Evolutionary conservation across 2,113 vertebrate genomes (phyloP).

Genomic region (Electrona antarctica): DNA sequence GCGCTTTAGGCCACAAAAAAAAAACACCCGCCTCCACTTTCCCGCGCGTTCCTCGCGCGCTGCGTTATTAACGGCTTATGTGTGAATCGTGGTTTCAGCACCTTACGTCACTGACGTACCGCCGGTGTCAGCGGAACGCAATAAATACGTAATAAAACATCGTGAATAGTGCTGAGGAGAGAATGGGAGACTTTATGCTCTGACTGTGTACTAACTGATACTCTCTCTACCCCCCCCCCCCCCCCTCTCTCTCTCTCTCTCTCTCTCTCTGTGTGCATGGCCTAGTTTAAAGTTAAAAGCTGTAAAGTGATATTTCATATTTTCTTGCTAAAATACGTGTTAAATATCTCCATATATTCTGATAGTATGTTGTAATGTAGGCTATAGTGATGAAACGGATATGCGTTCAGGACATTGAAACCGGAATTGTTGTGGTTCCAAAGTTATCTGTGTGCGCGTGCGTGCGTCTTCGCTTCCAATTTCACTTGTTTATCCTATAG

Average conservation of each 20-base stretch:
- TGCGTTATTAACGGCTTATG: conserved; percentile 40
- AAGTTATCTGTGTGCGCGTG: not conserved
- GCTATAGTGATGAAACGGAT: too few species aligned
- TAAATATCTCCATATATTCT: too few species aligned
- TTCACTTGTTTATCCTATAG: too few species aligned
- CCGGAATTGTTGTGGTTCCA: too few species aligned
- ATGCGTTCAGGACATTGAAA: too few species aligned
- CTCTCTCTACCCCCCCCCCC: too few species aligned
- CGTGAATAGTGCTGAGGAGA: conserved; percentile 32
- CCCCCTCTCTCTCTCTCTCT: not conserved
- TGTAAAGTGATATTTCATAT: too few species aligned
- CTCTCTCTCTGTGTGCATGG: not conserved
- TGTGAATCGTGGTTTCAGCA: conserved; percentile 54
- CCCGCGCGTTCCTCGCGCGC: not conserved
- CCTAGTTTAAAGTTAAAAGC: not conserved
- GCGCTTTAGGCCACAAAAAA: not conserved
- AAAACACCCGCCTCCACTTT: not conserved
- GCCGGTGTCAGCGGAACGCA: conserved; percentile 42
- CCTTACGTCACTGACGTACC: conserved; percentile 40
- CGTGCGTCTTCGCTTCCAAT: too few species aligned
- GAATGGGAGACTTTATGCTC: not conserved
- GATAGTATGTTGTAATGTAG: too few species aligned
- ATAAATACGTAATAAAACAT: conserved; percentile 64
- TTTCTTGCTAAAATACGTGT: too few species aligned
- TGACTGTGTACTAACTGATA: too few species aligned